These are phyloP conservation scores for Coranthus polyacanthus DNA, from an alignment of 2,797 vertebrate species.

Conservation along the genomic window DNA sequence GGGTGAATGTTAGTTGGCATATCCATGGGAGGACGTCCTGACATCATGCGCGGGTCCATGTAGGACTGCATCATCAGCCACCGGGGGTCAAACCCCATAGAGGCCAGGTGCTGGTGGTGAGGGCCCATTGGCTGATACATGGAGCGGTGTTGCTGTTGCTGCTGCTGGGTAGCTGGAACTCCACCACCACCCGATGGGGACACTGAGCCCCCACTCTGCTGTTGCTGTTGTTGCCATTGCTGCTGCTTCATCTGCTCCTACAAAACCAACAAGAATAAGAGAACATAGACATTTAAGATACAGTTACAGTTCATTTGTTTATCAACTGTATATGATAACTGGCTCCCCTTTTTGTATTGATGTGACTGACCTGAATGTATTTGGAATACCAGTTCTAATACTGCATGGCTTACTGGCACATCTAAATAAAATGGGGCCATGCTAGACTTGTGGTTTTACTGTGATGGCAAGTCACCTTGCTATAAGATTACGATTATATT, in stretches of 20 bases:
- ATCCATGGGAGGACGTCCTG: constrained; percentile 93
- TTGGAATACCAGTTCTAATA: no score
- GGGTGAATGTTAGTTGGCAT: constrained; percentile 93
- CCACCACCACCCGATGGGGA: constrained; percentile 86
- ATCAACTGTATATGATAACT: no score
- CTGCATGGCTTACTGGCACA: background rate
- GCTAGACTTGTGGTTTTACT: no score
- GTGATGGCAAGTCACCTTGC: no score
- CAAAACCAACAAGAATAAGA: background rate
- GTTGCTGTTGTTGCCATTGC: constrained; percentile 86
- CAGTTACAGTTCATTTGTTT: no score
- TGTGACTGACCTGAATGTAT: no score
- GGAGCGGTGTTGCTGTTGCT: constrained; percentile 91
- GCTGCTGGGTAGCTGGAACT: constrained; percentile 65
- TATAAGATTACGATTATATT: no score
- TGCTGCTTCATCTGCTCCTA: constrained; percentile 99
- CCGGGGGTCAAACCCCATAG: constrained; percentile 98
- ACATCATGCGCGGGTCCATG: constrained; percentile 98
- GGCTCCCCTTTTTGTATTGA: no score
- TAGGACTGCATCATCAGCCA: constrained; percentile 99
- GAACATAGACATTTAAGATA: no score
- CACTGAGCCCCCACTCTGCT: constrained; percentile 88
- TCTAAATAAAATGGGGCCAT: no score
- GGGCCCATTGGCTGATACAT: constrained; percentile 96
- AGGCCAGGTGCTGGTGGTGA: constrained; percentile 94